Conservation (phyloP, 2,113 vertebrate genomes). For the Ascaphus truei region DNA sequence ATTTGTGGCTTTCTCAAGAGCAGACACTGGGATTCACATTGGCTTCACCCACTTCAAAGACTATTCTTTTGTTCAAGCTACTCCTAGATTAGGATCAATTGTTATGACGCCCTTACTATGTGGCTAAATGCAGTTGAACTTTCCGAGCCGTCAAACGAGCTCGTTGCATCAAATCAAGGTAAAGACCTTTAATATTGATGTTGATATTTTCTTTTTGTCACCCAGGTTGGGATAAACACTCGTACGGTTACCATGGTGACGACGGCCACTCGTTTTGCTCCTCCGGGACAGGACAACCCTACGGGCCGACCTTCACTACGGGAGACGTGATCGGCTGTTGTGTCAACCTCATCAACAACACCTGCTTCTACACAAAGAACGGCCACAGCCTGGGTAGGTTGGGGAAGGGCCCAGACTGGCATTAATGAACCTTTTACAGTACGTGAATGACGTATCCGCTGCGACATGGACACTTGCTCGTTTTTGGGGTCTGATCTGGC, state of each 20-base stretch:
- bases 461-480: too few species aligned
- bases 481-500: too few species aligned
- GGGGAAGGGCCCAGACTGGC: not conserved
- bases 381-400: conserved; percentile 89
- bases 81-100: too few species aligned
- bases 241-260: conserved; percentile 95
- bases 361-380: conserved; percentile 96
- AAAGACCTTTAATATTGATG: too few species aligned
- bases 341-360: conserved; percentile 96
- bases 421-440: not conserved
- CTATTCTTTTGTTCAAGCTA: too few species aligned
- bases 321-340: conserved; percentile 97
- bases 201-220: conserved; percentile 25
- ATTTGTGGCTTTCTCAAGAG: too few species aligned
- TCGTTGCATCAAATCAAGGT: too few species aligned
- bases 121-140: too few species aligned
- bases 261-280: conserved; percentile 98
- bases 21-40: too few species aligned
- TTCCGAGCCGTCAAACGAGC: too few species aligned
- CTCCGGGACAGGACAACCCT: conserved; percentile 93
- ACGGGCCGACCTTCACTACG: conserved; percentile 94
- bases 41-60: too few species aligned
- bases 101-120: too few species aligned
- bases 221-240: conserved; percentile 96
- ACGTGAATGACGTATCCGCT: not conserved